Evolutionary conservation across 2,797 vertebrate species (phyloP).

Genomic region (Botia kubotai): DNA sequence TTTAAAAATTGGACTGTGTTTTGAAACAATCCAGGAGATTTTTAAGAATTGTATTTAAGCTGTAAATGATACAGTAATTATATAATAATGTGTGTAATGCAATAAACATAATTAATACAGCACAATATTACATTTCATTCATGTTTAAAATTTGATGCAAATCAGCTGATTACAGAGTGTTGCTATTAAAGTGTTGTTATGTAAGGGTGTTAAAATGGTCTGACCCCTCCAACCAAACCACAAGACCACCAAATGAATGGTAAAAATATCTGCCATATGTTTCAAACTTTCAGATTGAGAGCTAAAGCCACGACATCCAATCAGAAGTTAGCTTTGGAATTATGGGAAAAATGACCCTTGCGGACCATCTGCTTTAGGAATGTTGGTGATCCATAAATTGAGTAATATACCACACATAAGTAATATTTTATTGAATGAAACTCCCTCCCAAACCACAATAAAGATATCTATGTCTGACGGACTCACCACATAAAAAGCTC

Average conservation of each 20-base stretch:
- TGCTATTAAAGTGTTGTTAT: background rate
- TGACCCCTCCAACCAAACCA: background rate
- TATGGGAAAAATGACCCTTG: background rate
- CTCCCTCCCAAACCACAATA: background rate
- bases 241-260: conserved; percentile 10
- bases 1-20: too few species aligned
- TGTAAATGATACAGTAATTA: too few species aligned
- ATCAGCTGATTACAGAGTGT: too few species aligned
- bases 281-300: background rate
- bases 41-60: too few species aligned
- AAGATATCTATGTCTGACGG: background rate
- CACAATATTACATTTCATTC: too few species aligned
- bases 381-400: background rate
- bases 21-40: too few species aligned
- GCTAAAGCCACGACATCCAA: background rate
- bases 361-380: background rate
- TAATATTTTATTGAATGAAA: background rate
- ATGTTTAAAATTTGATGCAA: too few species aligned
- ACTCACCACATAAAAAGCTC: conserved; percentile 17
- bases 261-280: background rate
- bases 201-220: background rate
- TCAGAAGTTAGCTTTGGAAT: background rate
- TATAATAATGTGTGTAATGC: too few species aligned
- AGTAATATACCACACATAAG: background rate
- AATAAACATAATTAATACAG: too few species aligned